A percentile compares a stretch with the other conserved stretches of the same genome.
Conservation (phyloP, 2,113 vertebrate species). For the Gallinago media region DNA sequence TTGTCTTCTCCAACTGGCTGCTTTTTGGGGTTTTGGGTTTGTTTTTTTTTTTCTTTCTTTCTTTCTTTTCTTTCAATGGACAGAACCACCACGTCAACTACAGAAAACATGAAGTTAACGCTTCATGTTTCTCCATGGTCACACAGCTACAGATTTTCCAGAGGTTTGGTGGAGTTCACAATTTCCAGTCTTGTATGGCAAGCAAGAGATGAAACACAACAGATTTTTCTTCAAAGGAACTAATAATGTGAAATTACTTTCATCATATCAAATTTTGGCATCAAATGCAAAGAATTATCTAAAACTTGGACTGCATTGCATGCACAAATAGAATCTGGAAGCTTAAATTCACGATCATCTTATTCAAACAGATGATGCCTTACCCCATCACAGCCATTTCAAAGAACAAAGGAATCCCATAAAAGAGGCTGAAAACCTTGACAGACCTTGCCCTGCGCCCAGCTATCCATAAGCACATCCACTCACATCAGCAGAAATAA, state of each 20-base stretch:
- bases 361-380: neutral
- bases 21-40: neutral
- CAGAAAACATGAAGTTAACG: rapidly evolving
- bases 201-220: neutral
- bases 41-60: no score
- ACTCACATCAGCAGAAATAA: neutral
- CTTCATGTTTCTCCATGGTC: neutral
- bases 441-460: neutral
- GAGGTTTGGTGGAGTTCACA: neutral
- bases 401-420: neutral
- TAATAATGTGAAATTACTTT: neutral
- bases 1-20: neutral
- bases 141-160: neutral
- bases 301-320: neutral
- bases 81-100: neutral
- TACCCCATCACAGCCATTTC: neutral
- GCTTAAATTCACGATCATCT: neutral
- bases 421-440: neutral
- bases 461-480: neutral
- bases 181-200: neutral
- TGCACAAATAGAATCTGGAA: neutral
- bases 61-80: neutral
- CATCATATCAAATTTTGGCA: neutral
- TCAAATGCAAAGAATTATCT: neutral
- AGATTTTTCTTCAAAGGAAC: constrained; percentile 25